Conservation (phyloP, 92 coral and sea anemone species). For the Pocillopora grandis region DNA sequence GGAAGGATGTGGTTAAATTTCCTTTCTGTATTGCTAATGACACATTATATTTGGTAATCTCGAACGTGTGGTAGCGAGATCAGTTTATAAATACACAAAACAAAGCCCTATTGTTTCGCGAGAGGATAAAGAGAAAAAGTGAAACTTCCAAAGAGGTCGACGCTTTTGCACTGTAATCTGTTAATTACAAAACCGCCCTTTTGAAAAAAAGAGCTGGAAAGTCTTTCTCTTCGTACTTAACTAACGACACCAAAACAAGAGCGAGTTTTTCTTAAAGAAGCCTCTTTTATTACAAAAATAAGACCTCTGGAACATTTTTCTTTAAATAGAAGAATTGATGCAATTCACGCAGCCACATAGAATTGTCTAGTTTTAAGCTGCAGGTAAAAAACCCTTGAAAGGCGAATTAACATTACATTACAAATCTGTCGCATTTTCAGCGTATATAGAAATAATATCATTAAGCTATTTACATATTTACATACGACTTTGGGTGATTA, state of each 20-base stretch:
- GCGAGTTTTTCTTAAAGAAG: neutral
- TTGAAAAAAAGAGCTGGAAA: too few relatives aligned
- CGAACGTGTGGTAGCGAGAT: neutral
- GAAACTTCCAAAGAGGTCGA: neutral
- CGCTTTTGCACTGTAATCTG: too few relatives aligned
- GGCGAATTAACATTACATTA: conserved; percentile 25
- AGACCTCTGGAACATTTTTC: neutral
- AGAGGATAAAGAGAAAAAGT: too few relatives aligned
- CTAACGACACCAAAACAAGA: neutral
- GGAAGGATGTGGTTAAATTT: conserved; percentile 3
- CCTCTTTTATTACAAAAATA: conserved; percentile 31
- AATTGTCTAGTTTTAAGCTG: neutral
- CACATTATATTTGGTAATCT: neutral
- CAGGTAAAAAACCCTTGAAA: conserved; percentile 5
- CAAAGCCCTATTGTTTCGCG: neutral
- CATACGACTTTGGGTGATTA: conserved; percentile 2
- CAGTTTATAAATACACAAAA: neutral
- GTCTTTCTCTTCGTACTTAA: too few relatives aligned
- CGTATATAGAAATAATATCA: conserved; percentile 13
- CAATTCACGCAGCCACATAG: conserved; percentile 13
- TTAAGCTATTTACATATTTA: conserved; percentile 31
- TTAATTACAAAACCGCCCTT: too few relatives aligned
- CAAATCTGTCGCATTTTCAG: conserved; percentile 28
- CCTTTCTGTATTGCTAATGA: neutral
- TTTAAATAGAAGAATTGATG: conserved; percentile 15